A percentile compares a stretch with the other conserved stretches of the same genome.
These are phyloP conservation scores for Plutomurus gul DNA, from an alignment of 1,140 invertebrate species.

Conservation along the genomic window DNA sequence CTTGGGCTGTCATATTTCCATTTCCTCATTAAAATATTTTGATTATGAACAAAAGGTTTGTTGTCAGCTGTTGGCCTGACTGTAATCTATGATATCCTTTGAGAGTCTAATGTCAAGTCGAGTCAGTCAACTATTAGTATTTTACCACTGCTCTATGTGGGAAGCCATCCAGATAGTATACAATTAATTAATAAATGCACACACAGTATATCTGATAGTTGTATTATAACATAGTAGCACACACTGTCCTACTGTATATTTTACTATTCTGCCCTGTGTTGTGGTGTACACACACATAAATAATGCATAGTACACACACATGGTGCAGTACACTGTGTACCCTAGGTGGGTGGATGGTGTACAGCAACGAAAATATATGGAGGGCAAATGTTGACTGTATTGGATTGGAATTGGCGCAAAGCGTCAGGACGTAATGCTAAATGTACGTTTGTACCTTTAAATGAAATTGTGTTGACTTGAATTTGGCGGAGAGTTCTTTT, in stretches of 20 bases:
- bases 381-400: neutral
- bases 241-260: neutral
- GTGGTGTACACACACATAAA: too few species aligned
- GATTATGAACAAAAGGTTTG: conserved; percentile 24
- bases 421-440: too few species aligned
- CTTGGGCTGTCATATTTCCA: conserved; percentile 23
- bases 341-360: neutral
- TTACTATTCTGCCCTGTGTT: too few species aligned
- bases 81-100: conserved; percentile 24
- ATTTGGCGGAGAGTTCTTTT: neutral
- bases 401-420: neutral
- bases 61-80: conserved; percentile 17
- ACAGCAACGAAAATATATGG: neutral
- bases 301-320: too few species aligned
- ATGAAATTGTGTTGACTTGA: neutral
- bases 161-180: neutral
- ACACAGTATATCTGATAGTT: neutral
- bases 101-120: conserved; percentile 1
- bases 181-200: neutral
- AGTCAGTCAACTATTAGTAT: neutral
- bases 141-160: too few species aligned
- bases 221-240: neutral
- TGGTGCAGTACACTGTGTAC: neutral
- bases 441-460: neutral
- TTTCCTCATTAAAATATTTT: conserved; percentile 30